Percentiles rank a stretch among this genome's conserved stretches.
These are phyloP conservation scores for Brachionus plicatilis DNA, from an alignment of 1,140 invertebrate genomes.

Conservation along the genomic window DNA sequence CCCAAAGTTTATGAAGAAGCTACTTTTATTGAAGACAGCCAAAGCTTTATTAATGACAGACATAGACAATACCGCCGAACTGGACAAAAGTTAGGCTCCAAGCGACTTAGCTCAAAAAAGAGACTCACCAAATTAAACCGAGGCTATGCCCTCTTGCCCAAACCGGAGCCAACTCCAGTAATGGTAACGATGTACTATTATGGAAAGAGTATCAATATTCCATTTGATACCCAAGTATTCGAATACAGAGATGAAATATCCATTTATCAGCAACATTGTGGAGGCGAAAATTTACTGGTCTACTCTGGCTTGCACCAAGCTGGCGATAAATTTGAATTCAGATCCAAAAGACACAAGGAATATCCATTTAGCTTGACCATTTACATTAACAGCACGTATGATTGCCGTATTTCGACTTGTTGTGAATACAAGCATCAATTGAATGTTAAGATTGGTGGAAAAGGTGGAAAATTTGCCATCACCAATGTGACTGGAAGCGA, in stretches of 20 bases:
- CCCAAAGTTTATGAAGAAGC: background rate
- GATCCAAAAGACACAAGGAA: slow-evolving; percentile 52
- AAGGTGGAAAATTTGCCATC: slow-evolving; percentile 51
- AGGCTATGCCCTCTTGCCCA: background rate
- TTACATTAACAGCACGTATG: slow-evolving; percentile 51
- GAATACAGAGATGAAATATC: slow-evolving; percentile 47
- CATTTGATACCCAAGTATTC: slow-evolving; percentile 24
- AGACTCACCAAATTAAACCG: background rate
- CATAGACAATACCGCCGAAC: background rate
- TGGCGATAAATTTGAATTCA: slow-evolving; percentile 44
- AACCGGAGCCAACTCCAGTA: background rate
- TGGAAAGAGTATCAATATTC: slow-evolving; percentile 46
- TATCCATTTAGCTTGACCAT: slow-evolving; percentile 55
- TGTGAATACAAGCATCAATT: slow-evolving; percentile 54
- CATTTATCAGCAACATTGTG: slow-evolving; percentile 56
- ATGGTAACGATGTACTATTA: slow-evolving; percentile 52
- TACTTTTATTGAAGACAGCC: background rate
- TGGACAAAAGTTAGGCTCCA: background rate
- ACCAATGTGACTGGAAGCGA: slow-evolving; percentile 5
- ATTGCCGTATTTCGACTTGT: slow-evolving; percentile 53
- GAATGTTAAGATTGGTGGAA: slow-evolving; percentile 51
- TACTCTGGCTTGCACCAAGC: slow-evolving; percentile 40
- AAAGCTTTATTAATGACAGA: background rate
- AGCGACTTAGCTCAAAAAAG: background rate
- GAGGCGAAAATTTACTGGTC: slow-evolving; percentile 54